These are phyloP conservation scores for Ectemnius lituratus DNA, from an alignment of 2,888 invertebrate genomes.

Conservation along the genomic window DNA sequence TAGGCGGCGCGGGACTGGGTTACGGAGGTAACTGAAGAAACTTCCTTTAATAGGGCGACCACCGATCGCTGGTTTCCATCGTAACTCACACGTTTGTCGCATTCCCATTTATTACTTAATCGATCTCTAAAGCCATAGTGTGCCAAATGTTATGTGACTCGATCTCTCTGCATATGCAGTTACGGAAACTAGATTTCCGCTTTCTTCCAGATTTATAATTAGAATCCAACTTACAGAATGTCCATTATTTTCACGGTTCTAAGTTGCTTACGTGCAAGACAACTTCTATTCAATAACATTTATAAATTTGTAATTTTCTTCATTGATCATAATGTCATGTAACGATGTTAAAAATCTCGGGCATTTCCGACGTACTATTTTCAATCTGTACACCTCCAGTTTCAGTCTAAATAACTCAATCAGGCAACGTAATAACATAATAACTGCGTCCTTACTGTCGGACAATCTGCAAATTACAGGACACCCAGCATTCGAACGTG, in stretches of 20 bases:
- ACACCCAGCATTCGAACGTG: background rate
- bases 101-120: no score
- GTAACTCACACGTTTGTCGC: background rate
- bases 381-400: no score
- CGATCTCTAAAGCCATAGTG: no score
- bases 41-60: background rate
- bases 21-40: conserved; percentile 34
- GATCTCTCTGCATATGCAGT: no score
- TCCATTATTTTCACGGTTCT: background rate
- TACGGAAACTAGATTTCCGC: no score
- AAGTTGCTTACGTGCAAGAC: background rate
- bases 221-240: background rate
- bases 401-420: background rate
- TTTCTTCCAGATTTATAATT: no score
- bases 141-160: no score
- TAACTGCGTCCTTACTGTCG: background rate
- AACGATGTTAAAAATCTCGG: background rate
- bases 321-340: background rate
- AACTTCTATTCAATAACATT: background rate
- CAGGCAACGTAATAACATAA: background rate
- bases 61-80: background rate
- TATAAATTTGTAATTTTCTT: background rate
- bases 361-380: no score
- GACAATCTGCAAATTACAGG: background rate
- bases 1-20: conserved; percentile 38